Evolutionary conservation across 1,140 invertebrate genomes (phyloP).

Genomic region (Drosophila parabipectinata): DNA sequence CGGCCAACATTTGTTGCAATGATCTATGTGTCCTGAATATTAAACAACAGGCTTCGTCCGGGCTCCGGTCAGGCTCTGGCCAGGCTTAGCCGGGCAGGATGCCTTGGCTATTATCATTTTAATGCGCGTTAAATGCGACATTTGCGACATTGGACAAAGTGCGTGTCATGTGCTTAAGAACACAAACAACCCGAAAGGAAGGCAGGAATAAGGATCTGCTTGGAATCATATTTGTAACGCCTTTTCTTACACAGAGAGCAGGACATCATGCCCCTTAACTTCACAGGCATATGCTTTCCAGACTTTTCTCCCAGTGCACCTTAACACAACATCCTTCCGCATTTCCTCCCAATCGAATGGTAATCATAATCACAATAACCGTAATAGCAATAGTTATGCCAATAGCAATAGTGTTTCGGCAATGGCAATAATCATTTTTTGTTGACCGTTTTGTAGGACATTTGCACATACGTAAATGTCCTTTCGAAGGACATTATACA

Average conservation of each 20-base stretch:
- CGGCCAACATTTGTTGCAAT: constrained; percentile 79
- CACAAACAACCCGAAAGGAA: constrained; percentile 46
- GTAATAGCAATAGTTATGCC: constrained; percentile 65
- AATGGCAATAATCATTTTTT: constrained; percentile 79
- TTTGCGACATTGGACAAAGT: constrained; percentile 77
- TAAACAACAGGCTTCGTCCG: constrained; percentile 47
- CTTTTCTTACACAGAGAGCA: constrained; percentile 31
- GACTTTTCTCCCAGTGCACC: constrained; percentile 11
- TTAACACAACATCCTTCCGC: constrained; percentile 15
- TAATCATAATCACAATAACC: constrained; percentile 82
- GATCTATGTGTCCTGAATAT: constrained; percentile 83
- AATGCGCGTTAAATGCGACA: constrained; percentile 83
- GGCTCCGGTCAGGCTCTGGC: not conserved
- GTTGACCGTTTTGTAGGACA: constrained; percentile 61
- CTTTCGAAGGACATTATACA: constrained; percentile 49
- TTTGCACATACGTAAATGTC: constrained; percentile 75
- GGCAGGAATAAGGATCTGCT: constrained; percentile 36
- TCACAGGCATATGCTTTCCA: not conserved
- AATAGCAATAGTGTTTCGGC: constrained; percentile 45
- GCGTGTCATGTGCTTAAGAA: constrained; percentile 74
- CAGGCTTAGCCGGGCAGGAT: not conserved
- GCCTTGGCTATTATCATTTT: constrained; percentile 76
- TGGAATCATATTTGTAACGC: constrained; percentile 74
- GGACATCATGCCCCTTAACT: not conserved
- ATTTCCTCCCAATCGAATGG: constrained; percentile 65